A percentile compares a stretch with the other conserved stretches of the same genome.
Evolutionary conservation across 1,140 invertebrate genomes (phyloP).

Genomic region (Polypedilum vanderplanki): DNA sequence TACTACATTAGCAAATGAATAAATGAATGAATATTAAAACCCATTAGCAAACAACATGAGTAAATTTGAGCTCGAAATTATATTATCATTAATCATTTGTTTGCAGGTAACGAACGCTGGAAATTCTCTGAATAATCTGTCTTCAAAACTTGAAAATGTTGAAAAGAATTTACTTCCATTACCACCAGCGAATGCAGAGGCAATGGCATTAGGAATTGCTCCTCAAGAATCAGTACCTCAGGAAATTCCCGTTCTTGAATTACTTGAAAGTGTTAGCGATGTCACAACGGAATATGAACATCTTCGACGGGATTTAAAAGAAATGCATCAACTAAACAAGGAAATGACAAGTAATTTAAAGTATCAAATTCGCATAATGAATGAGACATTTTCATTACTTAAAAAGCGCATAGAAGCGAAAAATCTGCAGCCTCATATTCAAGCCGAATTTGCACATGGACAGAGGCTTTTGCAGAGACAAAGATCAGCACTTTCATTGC

Average conservation of each 20-base stretch:
- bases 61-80: background rate
- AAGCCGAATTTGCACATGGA: background rate
- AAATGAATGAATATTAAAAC: background rate
- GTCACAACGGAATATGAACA: background rate
- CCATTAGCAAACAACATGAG: background rate
- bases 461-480: background rate
- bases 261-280: background rate
- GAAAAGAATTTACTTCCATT: background rate
- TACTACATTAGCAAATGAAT: background rate
- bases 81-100: background rate
- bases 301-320: background rate
- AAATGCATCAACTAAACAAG: constrained; percentile 21
- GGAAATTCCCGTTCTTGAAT: background rate
- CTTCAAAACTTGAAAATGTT: constrained; percentile 9
- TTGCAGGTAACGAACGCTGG: background rate
- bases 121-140: background rate
- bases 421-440: constrained; percentile 22
- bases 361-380: background rate
- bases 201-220: background rate
- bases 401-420: constrained; percentile 17
- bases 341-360: constrained; percentile 21
- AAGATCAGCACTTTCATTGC: constrained; percentile 17
- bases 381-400: background rate
- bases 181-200: background rate
- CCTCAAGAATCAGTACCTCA: background rate